A percentile compares a stretch with the other conserved stretches of the same genome.
phyloP scores from a whole-genome alignment of 2,113 vertebrate species.

The Hemibagrus wyckioides region DNA sequence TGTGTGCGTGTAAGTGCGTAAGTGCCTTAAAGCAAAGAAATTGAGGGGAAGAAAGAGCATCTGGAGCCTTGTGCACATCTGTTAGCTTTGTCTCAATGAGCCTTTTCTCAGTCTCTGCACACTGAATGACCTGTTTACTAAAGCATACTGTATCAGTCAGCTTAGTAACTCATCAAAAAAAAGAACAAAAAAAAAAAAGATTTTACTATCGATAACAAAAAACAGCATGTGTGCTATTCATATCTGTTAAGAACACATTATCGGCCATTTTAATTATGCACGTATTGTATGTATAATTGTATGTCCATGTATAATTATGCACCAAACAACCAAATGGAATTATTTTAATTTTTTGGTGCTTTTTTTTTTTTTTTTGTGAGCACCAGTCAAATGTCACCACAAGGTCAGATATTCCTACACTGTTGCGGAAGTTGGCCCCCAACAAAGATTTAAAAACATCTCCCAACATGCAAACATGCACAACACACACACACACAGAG shows the following conservation, averaged over 20 bases:
- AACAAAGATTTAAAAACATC: not conserved
- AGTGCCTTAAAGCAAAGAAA: constrained; percentile 44
- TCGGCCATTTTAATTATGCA: not conserved
- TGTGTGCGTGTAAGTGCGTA: not conserved
- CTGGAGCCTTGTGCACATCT: constrained; percentile 62
- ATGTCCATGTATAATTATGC: not conserved
- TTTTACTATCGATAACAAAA: not conserved
- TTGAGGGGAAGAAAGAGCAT: constrained; percentile 50
- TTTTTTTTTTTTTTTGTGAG: not conserved
- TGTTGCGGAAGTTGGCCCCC: no score
- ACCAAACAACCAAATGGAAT: not conserved
- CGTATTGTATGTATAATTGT: not conserved
- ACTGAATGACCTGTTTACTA: constrained; percentile 68
- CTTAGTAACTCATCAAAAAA: not conserved
- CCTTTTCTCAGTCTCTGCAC: constrained; percentile 53
- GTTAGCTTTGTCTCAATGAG: constrained; percentile 67
- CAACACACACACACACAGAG: not conserved
- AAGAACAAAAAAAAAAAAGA: not conserved
- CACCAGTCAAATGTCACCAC: not conserved
- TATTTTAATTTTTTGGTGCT: no score
- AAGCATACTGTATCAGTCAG: constrained; percentile 47
- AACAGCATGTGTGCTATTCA: not conserved
- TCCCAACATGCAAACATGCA: not conserved
- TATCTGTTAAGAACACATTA: not conserved
- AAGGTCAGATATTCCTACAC: not conserved